Conservation (phyloP, 2,113 vertebrate genomes). For the Gobiocypris rarus region DNA sequence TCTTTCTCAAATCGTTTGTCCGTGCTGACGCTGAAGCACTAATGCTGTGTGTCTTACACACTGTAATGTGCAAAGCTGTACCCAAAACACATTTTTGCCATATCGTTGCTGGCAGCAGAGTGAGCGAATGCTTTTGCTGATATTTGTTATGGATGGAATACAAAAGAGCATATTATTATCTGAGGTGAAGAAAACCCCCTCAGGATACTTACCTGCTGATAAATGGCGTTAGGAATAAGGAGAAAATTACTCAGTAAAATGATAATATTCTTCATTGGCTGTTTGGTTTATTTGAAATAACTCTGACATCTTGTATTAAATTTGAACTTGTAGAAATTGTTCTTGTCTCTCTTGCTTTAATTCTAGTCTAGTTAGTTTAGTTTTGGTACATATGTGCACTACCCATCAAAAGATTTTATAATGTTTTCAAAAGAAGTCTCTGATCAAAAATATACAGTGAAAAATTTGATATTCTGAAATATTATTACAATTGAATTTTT, state of each 20-base stretch:
- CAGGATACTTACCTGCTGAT: slow-evolving; percentile 15
- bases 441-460: background rate
- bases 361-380: too few relatives aligned
- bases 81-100: background rate
- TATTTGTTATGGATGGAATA: slow-evolving; percentile 12
- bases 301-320: background rate
- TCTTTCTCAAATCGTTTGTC: slow-evolving; percentile 6
- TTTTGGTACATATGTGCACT: background rate
- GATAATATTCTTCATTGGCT: background rate
- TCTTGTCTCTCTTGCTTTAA: background rate
- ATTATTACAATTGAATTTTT: background rate
- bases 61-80: slow-evolving; percentile 23
- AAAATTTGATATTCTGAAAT: background rate
- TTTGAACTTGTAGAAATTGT: background rate
- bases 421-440: background rate
- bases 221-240: background rate
- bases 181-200: background rate
- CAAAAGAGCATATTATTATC: slow-evolving; percentile 20
- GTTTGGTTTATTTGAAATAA: background rate
- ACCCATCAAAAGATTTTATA: background rate
- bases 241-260: background rate
- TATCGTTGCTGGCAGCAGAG: background rate
- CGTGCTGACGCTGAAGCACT: background rate
- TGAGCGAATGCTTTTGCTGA: background rate
- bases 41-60: slow-evolving; percentile 7